phyloP scores from a whole-genome alignment of 2,113 vertebrate genomes.

The Vireo altiloquus region DNA sequence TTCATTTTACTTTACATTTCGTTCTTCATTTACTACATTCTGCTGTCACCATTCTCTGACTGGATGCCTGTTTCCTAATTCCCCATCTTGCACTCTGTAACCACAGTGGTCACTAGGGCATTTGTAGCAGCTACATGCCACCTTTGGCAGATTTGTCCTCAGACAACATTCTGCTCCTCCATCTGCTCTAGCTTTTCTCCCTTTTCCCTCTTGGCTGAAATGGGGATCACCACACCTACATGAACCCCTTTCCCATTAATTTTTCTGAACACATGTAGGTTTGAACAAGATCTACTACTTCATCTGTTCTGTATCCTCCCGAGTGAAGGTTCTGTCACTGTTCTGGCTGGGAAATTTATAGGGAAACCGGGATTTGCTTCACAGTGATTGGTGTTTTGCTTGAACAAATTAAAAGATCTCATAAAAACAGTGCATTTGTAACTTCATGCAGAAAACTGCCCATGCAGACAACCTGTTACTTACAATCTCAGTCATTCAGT shows the following conservation, averaged over 20 bases:
- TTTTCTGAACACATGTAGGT: not conserved
- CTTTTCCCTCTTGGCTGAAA: not conserved
- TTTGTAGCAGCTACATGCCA: not conserved
- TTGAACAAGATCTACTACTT: slow-evolving; percentile 20
- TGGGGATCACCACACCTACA: not conserved
- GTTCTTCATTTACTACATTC: not conserved
- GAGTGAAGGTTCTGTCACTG: not conserved
- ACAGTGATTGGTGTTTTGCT: not conserved
- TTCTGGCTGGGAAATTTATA: slow-evolving; percentile 46
- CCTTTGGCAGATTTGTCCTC: not conserved
- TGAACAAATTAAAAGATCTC: slow-evolving; percentile 45
- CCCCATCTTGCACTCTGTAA: not conserved
- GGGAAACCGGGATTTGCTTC: slow-evolving; percentile 20
- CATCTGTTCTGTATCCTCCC: slow-evolving; percentile 5
- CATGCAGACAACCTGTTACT: not conserved
- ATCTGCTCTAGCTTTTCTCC: not conserved
- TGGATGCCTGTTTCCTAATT: not conserved
- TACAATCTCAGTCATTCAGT: not conserved
- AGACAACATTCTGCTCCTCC: not conserved
- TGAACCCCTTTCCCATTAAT: not conserved
- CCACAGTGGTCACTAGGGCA: not conserved
- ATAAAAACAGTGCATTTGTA: slow-evolving; percentile 28
- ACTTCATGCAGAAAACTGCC: not conserved
- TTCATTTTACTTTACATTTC: not conserved
- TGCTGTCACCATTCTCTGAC: not conserved